A percentile compares a stretch with the other conserved stretches of the same genome.
phyloP scores from a whole-genome alignment of 2,797 vertebrate genomes.

The Simalia tracyae region DNA sequence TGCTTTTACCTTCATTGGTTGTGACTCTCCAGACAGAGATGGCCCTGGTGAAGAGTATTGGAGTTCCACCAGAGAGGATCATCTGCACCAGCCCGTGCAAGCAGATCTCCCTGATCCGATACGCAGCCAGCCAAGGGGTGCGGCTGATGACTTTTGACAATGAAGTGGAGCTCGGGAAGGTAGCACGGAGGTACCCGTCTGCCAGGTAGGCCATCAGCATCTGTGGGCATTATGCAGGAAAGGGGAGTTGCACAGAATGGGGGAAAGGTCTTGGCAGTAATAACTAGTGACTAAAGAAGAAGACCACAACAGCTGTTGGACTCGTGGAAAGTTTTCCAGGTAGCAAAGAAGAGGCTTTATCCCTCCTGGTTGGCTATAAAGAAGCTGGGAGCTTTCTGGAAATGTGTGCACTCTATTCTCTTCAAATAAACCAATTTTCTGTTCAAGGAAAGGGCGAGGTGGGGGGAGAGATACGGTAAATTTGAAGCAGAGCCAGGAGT shows the following conservation, averaged over 20 bases:
- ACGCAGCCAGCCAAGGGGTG: constrained; percentile 70
- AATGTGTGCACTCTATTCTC: neutral
- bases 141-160: constrained; percentile 78
- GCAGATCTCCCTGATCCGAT: constrained; percentile 74
- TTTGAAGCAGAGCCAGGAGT: neutral
- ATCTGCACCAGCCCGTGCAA: constrained; percentile 79
- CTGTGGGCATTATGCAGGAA: neutral
- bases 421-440: neutral
- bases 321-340: neutral
- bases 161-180: constrained; percentile 77
- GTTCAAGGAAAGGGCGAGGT: neutral
- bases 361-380: neutral
- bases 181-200: constrained; percentile 71
- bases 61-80: constrained; percentile 71
- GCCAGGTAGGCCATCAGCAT: constrained; percentile 68
- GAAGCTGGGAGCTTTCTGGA: neutral
- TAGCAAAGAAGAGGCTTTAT: neutral
- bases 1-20: neutral
- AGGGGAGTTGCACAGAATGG: neutral
- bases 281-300: too few relatives aligned
- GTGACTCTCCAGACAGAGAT: constrained; percentile 72
- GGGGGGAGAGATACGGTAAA: neutral
- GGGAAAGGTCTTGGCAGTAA: neutral
- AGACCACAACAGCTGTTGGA: neutral
- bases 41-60: constrained; percentile 62